phyloP scores from a whole-genome alignment of 2,113 vertebrate species.

The Oplegnathus fasciatus region DNA sequence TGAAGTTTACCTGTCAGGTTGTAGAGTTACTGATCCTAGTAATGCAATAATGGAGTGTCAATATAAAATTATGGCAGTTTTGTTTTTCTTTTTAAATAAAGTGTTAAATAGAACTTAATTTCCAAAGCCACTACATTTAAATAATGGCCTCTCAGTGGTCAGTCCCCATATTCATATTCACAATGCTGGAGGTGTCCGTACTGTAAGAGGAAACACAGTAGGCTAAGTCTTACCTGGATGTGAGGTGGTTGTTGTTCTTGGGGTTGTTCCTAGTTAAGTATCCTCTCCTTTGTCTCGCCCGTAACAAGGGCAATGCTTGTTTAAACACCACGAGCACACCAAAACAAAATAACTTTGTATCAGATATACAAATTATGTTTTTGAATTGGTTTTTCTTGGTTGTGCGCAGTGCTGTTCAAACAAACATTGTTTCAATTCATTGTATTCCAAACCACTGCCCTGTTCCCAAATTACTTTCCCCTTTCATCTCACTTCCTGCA shows the following conservation, averaged over 20 bases:
- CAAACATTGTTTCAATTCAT: slow-evolving; percentile 60
- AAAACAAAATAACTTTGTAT: slow-evolving; percentile 1
- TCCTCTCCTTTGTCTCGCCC: slow-evolving; percentile 40
- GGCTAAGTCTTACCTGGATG: slow-evolving; percentile 50
- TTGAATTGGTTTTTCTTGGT: slow-evolving; percentile 17
- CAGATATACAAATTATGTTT: not conserved
- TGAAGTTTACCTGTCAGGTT: not conserved
- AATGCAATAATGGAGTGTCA: not conserved
- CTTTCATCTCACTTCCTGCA: slow-evolving; percentile 63
- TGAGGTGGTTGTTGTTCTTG: slow-evolving; percentile 45
- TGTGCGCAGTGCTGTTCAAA: slow-evolving; percentile 61
- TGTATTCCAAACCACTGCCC: slow-evolving; percentile 42
- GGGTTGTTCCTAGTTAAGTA: slow-evolving; percentile 44
- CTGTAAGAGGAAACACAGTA: slow-evolving; percentile 23
- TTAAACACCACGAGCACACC: slow-evolving; percentile 60
- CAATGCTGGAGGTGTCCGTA: slow-evolving; percentile 23
- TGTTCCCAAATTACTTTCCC: slow-evolving; percentile 50
- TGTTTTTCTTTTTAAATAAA: not conserved
- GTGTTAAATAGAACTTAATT: not conserved
- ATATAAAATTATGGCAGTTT: too few relatives aligned
- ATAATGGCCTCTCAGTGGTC: not conserved
- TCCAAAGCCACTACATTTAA: not conserved
- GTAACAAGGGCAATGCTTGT: slow-evolving; percentile 64
- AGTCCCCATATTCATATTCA: not conserved
- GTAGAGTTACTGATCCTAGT: not conserved